Conservation (phyloP, 2,113 vertebrate genomes). For the Casuarius casuarius region DNA sequence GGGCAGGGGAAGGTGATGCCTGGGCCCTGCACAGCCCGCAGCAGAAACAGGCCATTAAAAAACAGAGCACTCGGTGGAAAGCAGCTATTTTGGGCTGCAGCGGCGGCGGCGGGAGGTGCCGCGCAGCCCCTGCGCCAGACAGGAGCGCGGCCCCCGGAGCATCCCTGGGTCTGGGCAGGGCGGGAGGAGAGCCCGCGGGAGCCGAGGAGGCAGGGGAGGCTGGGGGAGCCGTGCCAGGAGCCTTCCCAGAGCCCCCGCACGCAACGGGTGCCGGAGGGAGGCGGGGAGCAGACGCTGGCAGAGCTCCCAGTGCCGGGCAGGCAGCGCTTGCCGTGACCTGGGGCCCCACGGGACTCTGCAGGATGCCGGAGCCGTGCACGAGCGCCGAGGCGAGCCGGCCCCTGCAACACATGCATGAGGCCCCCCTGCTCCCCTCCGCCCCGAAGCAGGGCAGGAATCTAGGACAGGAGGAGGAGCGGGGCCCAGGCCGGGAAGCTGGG, state of each 20-base stretch:
- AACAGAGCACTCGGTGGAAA: conserved; percentile 48
- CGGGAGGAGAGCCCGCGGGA: background rate
- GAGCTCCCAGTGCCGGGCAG: background rate
- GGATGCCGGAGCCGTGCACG: background rate
- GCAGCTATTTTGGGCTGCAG: conserved; percentile 4
- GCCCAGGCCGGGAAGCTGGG: conserved; percentile 3
- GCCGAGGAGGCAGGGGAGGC: background rate
- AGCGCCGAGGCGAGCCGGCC: background rate
- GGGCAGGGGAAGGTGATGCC: conserved; percentile 57
- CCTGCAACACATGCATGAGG: background rate
- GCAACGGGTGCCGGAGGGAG: background rate
- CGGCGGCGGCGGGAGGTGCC: background rate
- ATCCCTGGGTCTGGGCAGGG: conserved; percentile 10
- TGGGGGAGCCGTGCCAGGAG: conserved; percentile 23
- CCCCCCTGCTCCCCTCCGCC: background rate
- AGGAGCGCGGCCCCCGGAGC: background rate
- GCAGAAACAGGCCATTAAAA: conserved; percentile 52
- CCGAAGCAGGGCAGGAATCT: background rate
- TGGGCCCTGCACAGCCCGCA: background rate
- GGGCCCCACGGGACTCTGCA: background rate
- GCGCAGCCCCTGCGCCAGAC: background rate
- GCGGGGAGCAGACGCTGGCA: conserved; percentile 28
- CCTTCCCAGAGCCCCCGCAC: background rate
- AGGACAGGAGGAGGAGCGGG: conserved; percentile 29
- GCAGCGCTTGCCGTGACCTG: background rate